Base-by-base conservation (phyloP, 2,113 vertebrate species). In the Serilophus lunatus region DNA sequence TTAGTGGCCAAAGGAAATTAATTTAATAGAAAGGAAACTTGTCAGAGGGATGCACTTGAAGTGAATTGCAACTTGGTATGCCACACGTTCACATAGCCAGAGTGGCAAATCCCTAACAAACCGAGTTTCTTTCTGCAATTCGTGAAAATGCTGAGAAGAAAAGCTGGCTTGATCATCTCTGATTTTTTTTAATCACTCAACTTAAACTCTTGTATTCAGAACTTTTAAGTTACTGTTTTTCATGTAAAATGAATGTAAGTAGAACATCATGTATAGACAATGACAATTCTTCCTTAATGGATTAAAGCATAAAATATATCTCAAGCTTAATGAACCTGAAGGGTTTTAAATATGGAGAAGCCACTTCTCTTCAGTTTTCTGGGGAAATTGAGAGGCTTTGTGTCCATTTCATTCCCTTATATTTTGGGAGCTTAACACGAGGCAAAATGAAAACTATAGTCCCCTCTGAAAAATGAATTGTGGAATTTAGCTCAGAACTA, bases 1-100 rank as follows among this genome's bases (percentile, higher is more conserved):
- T 77, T 59, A 91, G 23, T 61, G 59, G 31, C 25, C 28, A 74
- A 92, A 69, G 40, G 65, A 90, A 92, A 86, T 92, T 71, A 60
- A 64, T 82, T 68, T 71, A 82, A 51, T 68, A 49, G 53, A 64
- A 66, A 82, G 4, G 8, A 77, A 69, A 88, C 13, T 49, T 88
- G 44, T 64, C 59, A 80, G 75, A 69, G 18, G 18, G 7, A 40
- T 72, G n/a, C 3, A 22, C 22, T 51, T 44, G 7, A 6, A 77
- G 6, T 81, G 25, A 83, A 68, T 51, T 69, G 44, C 16, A 71
- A 49, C 29, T 88, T 51, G 3, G 1, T 42, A 6, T n/a, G n/a
- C n/a, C n/a, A n/a, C n/a, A n/a, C n/a, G n/a, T n/a, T n/a, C n/a
- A n/a, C n/a, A n/a, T n/a, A 15, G 7, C 2, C 22, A 76, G 12